Evolutionary conservation across 1,140 invertebrate genomes (phyloP), one percentile per base, ranked within the genome.

Genomic region (Pissodes strobi): DNA sequence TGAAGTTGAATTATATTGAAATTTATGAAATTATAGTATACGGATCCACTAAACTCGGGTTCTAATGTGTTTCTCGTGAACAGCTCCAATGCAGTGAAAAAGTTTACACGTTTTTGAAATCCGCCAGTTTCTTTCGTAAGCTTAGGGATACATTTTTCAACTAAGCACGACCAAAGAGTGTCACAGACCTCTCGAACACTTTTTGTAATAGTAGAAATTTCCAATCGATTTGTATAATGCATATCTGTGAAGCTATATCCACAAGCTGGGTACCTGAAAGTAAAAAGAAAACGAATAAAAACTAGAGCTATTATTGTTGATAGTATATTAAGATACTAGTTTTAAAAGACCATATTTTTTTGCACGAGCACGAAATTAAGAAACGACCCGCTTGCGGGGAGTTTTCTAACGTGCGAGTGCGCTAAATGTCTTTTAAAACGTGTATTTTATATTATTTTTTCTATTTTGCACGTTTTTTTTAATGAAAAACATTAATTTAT

Each of bases 11-110:
- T 81, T 80, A 52, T 73, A 73, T 30, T 73, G 68, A 53, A 75
- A 77, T 30, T 79, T 75, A 71, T 78, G 78, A 74, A 77, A 66
- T 77, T 77, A 37, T 69, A 76, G 65, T 67, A 71, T 4, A 72
- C 62, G 9, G 73, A 76, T 58, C 78, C 76, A 70, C 72, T 73
- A 51, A 66, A 30, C 13, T 9, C 17, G 72, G 71, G 81, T 73
- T 64, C 72, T 64, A 23, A 80, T 68, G 56, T 80, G 79, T 53
- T n/a, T n/a, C n/a, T n/a, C n/a, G n/a, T n/a, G n/a, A n/a, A n/a
- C n/a, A n/a, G n/a, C n/a, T n/a, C n/a, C n/a, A n/a, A n/a, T n/a
- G n/a, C n/a, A n/a, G n/a, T n/a, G n/a, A n/a, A n/a, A n/a, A n/a
- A n/a, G 71, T 78, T 72, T 49, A 72, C 73, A 60, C 62, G 63